Base-by-base conservation (phyloP, 2,113 vertebrate genomes). In the cattle (Bos taurus) region DNA sequence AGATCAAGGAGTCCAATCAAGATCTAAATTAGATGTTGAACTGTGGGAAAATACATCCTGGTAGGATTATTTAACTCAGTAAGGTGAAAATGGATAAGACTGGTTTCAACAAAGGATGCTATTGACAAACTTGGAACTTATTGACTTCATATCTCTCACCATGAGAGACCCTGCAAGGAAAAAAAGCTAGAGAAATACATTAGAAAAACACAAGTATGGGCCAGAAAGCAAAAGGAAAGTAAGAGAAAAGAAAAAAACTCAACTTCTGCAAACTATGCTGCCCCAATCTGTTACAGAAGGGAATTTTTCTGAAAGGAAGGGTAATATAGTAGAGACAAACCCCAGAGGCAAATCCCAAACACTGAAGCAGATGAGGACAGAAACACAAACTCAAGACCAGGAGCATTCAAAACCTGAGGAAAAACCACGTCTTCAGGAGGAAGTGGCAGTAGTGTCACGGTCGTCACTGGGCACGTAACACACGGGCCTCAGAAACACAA, bases 31-130 rank as follows among this genome's bases (percentile, higher is more conserved):
- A 91, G 43, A 88, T 77, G 16, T 48, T 33, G 52, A 25, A 46
- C 33, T 59, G 40, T 92, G 67, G 93, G 54, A 91, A 85, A 90
- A 54, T 64, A 52, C 43, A 54, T 80, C 48, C n/a, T 93, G 48
- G 52, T 36, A 82, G 36, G 46, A 78, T 91, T 88, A 91, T 87
- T 96, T 96, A 90, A 88, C 56, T 95, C 87, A 64, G n/a, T 11
- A 40, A 95, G 88, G 93, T 96, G 82, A 95, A 97, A 97, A 95
- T 93, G 56, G 91, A 28, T 43, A 97, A 82, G 82, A 71, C 85
- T 93, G 91, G 78, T 74, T 88, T 98, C 56, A 91, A 93, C 82
- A 97, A 97, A 92, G 57, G 81, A 88, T n/a, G 17, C 7, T 89
- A 91, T 80, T 88, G 96, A 97, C 95, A 96, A 83, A 64, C 40